phyloP scores from a whole-genome alignment of 35 echinoderm and acorn worm species.

The Eucidaris tribuloides region DNA sequence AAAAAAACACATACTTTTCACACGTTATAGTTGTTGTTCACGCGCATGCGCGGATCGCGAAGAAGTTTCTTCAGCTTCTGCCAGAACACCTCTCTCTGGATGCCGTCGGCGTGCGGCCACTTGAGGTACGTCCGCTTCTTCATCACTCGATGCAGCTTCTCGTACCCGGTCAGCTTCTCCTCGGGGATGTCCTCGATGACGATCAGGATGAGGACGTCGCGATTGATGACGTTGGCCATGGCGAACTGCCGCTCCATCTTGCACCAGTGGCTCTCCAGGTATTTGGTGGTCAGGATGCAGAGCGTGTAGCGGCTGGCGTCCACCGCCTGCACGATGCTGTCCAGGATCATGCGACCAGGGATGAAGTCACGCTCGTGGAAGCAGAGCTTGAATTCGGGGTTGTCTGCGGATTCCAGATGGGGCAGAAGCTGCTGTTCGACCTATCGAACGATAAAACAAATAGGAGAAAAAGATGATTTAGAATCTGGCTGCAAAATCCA shows the following conservation, averaged over 20 bases:
- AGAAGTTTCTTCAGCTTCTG: constrained; percentile 48
- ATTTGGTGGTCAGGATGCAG: constrained; percentile 71
- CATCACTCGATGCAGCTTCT: constrained; percentile 56
- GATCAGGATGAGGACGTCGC: constrained; percentile 64
- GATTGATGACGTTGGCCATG: constrained; percentile 49
- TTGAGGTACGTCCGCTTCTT: constrained; percentile 69
- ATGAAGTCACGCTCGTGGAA: constrained; percentile 62
- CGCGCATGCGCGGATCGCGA: background rate
- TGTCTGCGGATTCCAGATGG: constrained; percentile 30
- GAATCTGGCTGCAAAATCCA: too few relatives aligned
- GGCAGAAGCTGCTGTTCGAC: constrained; percentile 17
- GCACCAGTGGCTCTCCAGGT: constrained; percentile 78
- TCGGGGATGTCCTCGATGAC: constrained; percentile 62
- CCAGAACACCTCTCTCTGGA: constrained; percentile 66
- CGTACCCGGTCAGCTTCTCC: constrained; percentile 58
- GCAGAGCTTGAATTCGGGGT: constrained; percentile 38
- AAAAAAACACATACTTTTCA: too few relatives aligned
- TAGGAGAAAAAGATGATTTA: background rate
- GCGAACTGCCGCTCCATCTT: constrained; percentile 61
- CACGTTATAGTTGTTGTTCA: constrained; percentile 5
- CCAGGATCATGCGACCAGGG: constrained; percentile 48
- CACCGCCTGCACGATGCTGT: constrained; percentile 64
- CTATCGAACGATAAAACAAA: background rate
- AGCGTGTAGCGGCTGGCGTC: constrained; percentile 68
- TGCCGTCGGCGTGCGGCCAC: constrained; percentile 46